Evolutionary conservation across 2,797 vertebrate genomes (phyloP), one percentile per base, ranked within the genome.

Genomic region (Vultur gryphus): DNA sequence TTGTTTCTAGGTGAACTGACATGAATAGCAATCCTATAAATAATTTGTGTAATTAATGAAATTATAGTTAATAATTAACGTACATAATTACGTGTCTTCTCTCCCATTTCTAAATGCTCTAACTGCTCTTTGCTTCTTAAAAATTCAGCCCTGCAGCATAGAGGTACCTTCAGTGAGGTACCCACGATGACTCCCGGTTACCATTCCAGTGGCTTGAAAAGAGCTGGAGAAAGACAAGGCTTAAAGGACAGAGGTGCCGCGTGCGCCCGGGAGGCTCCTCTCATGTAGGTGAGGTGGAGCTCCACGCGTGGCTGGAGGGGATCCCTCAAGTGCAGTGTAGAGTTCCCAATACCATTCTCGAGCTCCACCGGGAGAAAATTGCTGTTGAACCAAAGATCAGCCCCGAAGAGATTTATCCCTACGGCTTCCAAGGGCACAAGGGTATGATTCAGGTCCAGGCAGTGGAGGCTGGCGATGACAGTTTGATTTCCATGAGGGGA

Each of bases 211-310:
- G 12, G 33, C 28, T 59, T 41, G 57, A 33, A 33, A 44, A 48
- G 20, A 54, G 57, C 35, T 41, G 67, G 28, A 43, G 71, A 49
- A 69, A 46, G 61, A 44, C 16, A 16, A 49, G 21, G 25, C 33
- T 33, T 20, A 57, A 59, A 43, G 25, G n/a, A 23, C 37, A 61
- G 84, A 18, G 62, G 49, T 73, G 48, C 62, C 2, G 1, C 10
- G 0, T 8, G 31, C 0, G 3, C 13, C 18, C 4, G 0, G 35
- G 7, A 43, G 4, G 33, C 20, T 39, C 17, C 41, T 54, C 10
- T 44, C 1, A 0, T 10, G 33, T 21, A 8, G 28, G 35, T 18
- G 57, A 37, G 5, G 39, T 19, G 19, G 7, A 57, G 31, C 46
- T 16, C 41, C 7, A 3, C 2, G 46, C 5, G 0, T 5, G 19